Evolutionary conservation across 2,888 invertebrate species (phyloP), one percentile per base, ranked within the genome.

Genomic region (Ernsta delagoae): DNA sequence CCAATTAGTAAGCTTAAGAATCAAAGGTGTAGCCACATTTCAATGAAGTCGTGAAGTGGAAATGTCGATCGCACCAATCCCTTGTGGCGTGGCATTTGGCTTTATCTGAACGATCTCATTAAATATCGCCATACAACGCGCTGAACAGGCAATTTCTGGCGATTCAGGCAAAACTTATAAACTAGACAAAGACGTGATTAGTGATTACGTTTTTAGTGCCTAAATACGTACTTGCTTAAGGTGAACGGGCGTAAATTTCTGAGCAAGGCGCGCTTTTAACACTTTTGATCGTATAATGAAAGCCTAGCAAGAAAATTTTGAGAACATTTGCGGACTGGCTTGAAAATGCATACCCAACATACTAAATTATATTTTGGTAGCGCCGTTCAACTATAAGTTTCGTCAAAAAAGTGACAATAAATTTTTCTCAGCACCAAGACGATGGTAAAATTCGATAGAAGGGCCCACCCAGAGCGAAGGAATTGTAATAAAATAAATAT

Each of bases 81-180:
- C 80, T 78, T 77, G 76, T 79, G 77, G 77, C 83, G 78, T 86
- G 89, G 84, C 89, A 90, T 90, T 91, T 87, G 84, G 77, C 77
- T 83, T 84, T 86, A 90, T 88, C 87, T 83, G 76, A 75, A 78
- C 78, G 78, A 88, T 87, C 87, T 86, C 82, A 87, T 88, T 88
- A 84, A 85, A 83, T 82, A 83, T 80, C 77, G 75, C 60, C 48
- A 48, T 81, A 83, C 78, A 89, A 85, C 81, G 81, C 79, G 81
- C 78, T 80, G 83, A 83, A 82, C 80, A 79, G 71, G 75, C 75
- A 75, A 78, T 77, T 81, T 80, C 74, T 80, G 80, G 50, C 6
- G 8, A 50, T 50, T 24, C 50, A 24, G 50, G 50, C 50, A 16
- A 66, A 65, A 54, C 59, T 43, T 59, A 67, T 67, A 43, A 50